phyloP scores from a whole-genome alignment of 2,797 vertebrate species.

The Chrysocyon brachyurus region DNA sequence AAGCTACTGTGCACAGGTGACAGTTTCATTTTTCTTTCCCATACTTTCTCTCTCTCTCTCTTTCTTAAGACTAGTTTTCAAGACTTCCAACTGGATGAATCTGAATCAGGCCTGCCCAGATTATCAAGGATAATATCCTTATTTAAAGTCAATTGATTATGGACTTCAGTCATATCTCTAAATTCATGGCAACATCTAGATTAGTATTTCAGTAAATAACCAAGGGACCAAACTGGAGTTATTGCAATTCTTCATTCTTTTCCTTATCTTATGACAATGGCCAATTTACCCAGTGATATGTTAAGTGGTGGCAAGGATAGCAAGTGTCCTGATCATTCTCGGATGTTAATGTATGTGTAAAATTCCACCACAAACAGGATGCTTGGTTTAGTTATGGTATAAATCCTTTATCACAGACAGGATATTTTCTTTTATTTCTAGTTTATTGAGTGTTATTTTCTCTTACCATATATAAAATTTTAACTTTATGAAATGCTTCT shows the following conservation, averaged over 20 bases:
- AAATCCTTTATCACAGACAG: neutral
- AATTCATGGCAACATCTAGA: neutral
- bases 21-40: neutral
- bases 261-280: neutral
- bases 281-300: neutral
- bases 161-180: neutral
- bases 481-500: constrained; percentile 5
- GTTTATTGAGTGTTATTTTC: neutral
- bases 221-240: too few species aligned
- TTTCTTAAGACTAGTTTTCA: neutral
- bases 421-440: neutral
- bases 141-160: neutral
- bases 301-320: neutral
- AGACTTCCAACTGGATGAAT: neutral
- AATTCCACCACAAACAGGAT: neutral
- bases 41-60: neutral
- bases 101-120: neutral
- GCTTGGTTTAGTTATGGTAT: neutral
- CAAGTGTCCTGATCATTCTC: neutral
- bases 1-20: neutral
- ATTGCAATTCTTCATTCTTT: neutral
- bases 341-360: neutral
- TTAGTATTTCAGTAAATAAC: neutral
- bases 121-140: neutral
- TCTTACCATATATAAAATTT: constrained; percentile 5